Evolutionary conservation across 2,113 vertebrate species (phyloP), one percentile per base, ranked within the genome.

Genomic region (Thinocorus orbignyianus): DNA sequence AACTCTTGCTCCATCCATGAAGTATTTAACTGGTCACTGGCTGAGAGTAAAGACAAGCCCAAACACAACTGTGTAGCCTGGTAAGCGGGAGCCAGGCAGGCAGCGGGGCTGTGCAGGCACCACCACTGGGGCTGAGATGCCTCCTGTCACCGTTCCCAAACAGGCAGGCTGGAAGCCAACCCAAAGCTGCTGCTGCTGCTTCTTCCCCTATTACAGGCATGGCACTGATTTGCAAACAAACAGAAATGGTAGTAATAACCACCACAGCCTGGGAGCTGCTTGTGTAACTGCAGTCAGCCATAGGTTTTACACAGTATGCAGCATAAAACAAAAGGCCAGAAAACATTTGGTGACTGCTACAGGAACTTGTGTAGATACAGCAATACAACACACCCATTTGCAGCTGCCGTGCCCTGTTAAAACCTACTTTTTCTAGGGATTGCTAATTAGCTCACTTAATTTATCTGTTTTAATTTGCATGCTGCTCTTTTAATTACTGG

Each of bases 371-470:
- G 44, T 33, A 1, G 28, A 33, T 22, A 52, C 78, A 51, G n/a
- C 51, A 55, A 51, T 5, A 13, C 52, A 62, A 49, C 37, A 22
- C 35, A 49, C 41, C 66, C 46, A 49, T 66, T 65, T 88, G 72
- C 60, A 83, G 88, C 51, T 90, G 71, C 61, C 66, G 49, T 28
- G 54, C 58, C 60, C 79, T 81, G 60, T 33, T 90, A 81, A 95
- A 86, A 51, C 55, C 66, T 26, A 19, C 62, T 49, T 77, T 81
- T 72, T 41, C 55, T 81, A 60, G 46, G 58, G 35, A 35, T 86
- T 86, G 77, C 68, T 74, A 52, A 93, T 95, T 81, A 88, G 62
- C 68, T 90, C 41, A 42, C 42, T 90, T 95, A 69, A 91, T 96
- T 89, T 91, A 93, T 74, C 78, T 92, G 57, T 52, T 70, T 80